These are phyloP conservation scores for Okamejei kenojei DNA, from an alignment of 2,797 vertebrate species.

Conservation along the genomic window DNA sequence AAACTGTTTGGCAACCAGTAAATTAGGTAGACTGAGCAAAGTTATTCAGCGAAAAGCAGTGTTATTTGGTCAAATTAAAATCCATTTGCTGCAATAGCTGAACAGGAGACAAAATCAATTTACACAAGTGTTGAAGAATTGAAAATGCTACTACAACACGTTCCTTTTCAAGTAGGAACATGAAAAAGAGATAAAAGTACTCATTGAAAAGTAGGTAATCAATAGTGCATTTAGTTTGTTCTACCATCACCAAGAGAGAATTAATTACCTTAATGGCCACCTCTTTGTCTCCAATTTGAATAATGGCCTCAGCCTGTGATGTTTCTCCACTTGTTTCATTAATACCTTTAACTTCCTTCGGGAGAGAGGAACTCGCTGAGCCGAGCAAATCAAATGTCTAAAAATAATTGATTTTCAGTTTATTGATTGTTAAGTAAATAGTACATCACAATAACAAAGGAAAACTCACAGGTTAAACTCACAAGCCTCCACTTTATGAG, in stretches of 20 bases:
- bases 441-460: too few relatives aligned
- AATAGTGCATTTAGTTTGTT: background rate
- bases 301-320: constrained; percentile 65
- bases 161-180: background rate
- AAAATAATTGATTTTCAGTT: constrained; percentile 40
- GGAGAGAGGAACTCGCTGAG: constrained; percentile 50
- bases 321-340: constrained; percentile 46
- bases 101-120: background rate
- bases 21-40: too few relatives aligned
- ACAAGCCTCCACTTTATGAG: background rate
- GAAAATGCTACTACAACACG: background rate
- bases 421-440: background rate
- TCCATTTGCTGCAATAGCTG: background rate
- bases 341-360: constrained; percentile 58
- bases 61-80: background rate
- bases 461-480: background rate
- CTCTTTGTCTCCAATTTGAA: constrained; percentile 64
- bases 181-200: background rate
- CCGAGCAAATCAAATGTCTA: constrained; percentile 83
- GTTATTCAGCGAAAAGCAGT: background rate
- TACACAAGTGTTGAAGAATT: background rate
- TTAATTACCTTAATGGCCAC: constrained; percentile 73
- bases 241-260: background rate
- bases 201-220: background rate
- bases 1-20: too few relatives aligned